Conservation (phyloP, 2,888 invertebrate genomes). For the Sylvicola cinctus region DNA sequence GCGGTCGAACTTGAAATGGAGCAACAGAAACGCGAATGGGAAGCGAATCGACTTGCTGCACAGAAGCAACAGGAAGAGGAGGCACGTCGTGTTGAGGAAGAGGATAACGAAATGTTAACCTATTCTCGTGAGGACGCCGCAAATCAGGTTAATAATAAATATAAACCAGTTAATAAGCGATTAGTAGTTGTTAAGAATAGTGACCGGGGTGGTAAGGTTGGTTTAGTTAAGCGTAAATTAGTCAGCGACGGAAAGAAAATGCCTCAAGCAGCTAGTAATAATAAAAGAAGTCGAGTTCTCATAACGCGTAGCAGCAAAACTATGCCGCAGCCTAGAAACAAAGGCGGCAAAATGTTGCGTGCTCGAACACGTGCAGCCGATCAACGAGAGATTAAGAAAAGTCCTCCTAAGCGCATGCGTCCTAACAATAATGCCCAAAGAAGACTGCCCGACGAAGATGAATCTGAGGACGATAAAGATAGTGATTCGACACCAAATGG, state of each 20-base stretch:
- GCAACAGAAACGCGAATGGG: conserved; percentile 72
- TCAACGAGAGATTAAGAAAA: conserved; percentile 1
- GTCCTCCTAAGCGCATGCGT: conserved; percentile 1
- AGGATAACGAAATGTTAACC: conserved; percentile 43
- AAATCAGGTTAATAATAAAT: conserved; percentile 54
- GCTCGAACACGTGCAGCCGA: neutral
- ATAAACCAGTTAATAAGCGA: conserved; percentile 6
- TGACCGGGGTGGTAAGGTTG: conserved; percentile 5
- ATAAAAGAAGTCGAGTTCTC: conserved; percentile 2
- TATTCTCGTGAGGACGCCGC: conserved; percentile 57
- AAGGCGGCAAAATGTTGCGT: conserved; percentile 9
- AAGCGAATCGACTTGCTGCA: conserved; percentile 57
- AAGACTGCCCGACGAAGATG: conserved; percentile 2
- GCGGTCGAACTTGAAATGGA: conserved; percentile 79
- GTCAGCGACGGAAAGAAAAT: no score
- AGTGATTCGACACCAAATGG: conserved; percentile 12
- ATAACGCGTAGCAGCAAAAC: conserved; percentile 3
- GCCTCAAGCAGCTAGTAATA: no score
- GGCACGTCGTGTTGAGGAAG: conserved; percentile 32
- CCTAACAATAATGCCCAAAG: no score
- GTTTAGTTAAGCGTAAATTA: no score
- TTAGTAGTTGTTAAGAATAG: conserved; percentile 11
- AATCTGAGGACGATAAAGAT: conserved; percentile 5
- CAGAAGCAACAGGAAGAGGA: conserved; percentile 42
- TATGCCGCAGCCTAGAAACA: conserved; percentile 7